phyloP scores from a whole-genome alignment of 2,113 vertebrate species.

The Albula goreensis region DNA sequence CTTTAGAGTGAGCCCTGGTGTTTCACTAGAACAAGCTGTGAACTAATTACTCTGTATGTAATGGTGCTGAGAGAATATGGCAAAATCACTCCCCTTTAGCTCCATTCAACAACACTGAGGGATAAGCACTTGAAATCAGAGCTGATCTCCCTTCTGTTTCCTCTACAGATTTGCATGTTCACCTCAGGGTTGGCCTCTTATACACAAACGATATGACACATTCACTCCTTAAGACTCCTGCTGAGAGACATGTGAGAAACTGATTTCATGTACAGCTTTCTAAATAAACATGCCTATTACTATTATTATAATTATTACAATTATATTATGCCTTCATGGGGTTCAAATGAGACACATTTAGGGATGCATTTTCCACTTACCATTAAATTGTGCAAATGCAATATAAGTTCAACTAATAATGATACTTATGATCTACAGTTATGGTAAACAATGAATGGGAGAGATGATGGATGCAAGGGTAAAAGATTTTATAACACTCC shows the following conservation, averaged over 20 bases:
- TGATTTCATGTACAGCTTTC: not conserved
- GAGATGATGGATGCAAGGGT: too few relatives aligned
- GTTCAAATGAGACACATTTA: not conserved
- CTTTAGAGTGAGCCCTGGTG: conserved; percentile 40
- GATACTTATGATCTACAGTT: too few relatives aligned
- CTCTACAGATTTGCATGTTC: not conserved
- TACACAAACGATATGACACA: not conserved
- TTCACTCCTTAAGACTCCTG: not conserved
- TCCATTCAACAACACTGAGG: not conserved
- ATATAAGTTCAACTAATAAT: too few relatives aligned
- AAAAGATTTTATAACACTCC: too few relatives aligned
- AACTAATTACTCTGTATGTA: conserved; percentile 38
- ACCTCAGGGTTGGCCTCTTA: not conserved
- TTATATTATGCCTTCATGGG: not conserved
- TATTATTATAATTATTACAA: too few relatives aligned
- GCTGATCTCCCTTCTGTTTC: not conserved
- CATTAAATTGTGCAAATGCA: too few relatives aligned
- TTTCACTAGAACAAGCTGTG: conserved; percentile 34
- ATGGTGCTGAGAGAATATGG: conserved; percentile 6
- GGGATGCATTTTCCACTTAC: too few relatives aligned
- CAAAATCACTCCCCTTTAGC: not conserved
- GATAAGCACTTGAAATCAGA: conserved; percentile 25
- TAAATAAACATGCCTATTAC: not conserved
- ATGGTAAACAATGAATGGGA: too few relatives aligned
- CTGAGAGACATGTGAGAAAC: not conserved